Base-by-base conservation (phyloP, 2,113 vertebrate genomes). In the Melanerpes aurifrons region DNA sequence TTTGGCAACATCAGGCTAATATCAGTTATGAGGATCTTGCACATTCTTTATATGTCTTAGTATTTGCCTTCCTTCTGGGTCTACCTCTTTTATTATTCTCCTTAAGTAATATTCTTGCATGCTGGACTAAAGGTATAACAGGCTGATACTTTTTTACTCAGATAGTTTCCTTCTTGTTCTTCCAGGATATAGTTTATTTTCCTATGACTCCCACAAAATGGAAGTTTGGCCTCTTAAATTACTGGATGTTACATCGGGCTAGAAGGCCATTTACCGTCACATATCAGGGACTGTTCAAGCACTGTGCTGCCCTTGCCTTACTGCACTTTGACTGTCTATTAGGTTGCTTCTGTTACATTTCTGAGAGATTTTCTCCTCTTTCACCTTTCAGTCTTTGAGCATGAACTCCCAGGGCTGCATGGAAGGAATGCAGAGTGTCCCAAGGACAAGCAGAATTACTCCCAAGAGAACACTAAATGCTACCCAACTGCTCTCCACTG, bases 361-460 rank as follows among this genome's bases (percentile, higher is more conserved):
- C 85, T 93, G 69, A 96, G 82, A 92, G 79, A 91, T 82, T 95
- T 95, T 87, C 85, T 82, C 48, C 72, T 91, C 68, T 87, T 91
- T 93, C 91, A 95, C 91, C 85, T 94, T 91, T 87, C 85, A 77
- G 87, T 91, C 91, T 95, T 91, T 95, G 85, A 95, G 89, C 32
- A 87, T 75, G 85, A 96, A 94, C 82, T 75, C 31, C 3, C 68
- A 91, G 85, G 56, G 79, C 48, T 92, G 68, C 54, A 59, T 54
- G 77, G 87, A 57, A 91, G 61, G 25, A 92, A 87, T 68, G 47
- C 1, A 6, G 66, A 93, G 75, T 25, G 37, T 66, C 82, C 69
- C 2, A 2, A 91, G 82, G 82, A 93, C 82, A 71, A 68, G 73
- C 15, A 53, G 72, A 95, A 92, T 77, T 86, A 78, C 18, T 45